Evolutionary conservation across 2,113 vertebrate species (phyloP).

Genomic region (Chaetura pelagica): DNA sequence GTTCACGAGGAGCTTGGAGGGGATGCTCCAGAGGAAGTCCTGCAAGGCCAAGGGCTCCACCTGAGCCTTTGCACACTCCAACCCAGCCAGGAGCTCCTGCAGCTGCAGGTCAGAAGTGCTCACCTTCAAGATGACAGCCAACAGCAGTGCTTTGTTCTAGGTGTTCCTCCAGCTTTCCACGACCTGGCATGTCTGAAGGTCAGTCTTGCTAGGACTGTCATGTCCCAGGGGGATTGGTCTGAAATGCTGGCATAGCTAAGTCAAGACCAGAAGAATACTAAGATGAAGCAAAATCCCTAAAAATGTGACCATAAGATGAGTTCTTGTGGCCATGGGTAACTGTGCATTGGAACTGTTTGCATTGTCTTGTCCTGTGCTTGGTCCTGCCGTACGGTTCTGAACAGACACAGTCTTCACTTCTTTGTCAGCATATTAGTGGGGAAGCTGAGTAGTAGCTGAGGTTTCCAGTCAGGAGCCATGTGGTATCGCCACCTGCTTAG

Average conservation of each 20-base stretch:
- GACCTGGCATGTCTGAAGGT: neutral
- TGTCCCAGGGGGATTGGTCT: neutral
- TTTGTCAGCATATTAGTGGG: neutral
- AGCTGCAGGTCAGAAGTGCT: no score
- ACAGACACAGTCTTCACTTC: neutral
- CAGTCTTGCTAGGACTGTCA: neutral
- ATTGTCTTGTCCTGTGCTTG: neutral
- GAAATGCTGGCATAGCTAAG: no score
- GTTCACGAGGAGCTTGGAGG: no score
- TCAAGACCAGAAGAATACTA: neutral
- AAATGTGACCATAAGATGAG: rapidly evolving
- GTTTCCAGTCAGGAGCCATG: neutral
- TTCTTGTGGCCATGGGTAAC: neutral
- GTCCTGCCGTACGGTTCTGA: neutral
- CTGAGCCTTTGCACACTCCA: no score
- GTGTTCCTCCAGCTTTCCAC: neutral
- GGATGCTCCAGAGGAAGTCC: no score
- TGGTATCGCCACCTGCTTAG: neutral
- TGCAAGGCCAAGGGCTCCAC: no score
- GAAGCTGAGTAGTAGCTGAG: neutral
- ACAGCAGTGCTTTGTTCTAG: neutral
- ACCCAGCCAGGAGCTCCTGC: no score
- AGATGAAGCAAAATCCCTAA: no score
- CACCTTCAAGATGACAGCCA: no score
- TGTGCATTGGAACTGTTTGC: neutral